Conservation (phyloP, 1,140 invertebrate species). For the Agrilus planipennis region DNA sequence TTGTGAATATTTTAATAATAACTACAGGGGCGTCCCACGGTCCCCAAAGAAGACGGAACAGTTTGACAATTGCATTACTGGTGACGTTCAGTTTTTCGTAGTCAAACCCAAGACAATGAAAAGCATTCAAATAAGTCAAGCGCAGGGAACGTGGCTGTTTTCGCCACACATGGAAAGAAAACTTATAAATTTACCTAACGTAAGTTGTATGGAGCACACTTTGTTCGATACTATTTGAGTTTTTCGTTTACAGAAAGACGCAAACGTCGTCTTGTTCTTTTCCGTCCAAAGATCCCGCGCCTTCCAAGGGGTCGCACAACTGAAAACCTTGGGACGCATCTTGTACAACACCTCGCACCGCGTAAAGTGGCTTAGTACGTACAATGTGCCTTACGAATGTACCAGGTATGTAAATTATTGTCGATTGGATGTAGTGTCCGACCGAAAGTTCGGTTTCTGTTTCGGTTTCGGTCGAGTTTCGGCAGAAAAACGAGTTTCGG, state of each 20-base stretch:
- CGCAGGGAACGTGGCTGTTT: constrained; percentile 35
- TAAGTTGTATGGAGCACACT: constrained; percentile 11
- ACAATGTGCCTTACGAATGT: constrained; percentile 12
- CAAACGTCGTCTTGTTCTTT: constrained; percentile 17
- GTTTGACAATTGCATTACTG: constrained; percentile 2
- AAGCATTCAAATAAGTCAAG: constrained; percentile 25
- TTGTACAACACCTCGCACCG: constrained; percentile 8
- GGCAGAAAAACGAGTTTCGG: no score
- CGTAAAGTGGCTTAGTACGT: constrained; percentile 17
- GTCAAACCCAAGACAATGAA: constrained; percentile 5
- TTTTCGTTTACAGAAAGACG: constrained; percentile 15
- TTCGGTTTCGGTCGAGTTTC: no score
- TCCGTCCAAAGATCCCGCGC: constrained; percentile 12
- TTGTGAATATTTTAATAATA: no score
- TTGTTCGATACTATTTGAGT: neutral
- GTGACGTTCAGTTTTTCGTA: constrained; percentile 12
- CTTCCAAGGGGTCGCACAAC: constrained; percentile 21
- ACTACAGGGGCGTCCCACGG: no score
- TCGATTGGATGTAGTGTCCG: no score
- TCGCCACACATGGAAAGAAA: constrained; percentile 36
- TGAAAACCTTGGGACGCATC: constrained; percentile 10
- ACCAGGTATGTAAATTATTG: constrained; percentile 14
- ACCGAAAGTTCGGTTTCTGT: no score
- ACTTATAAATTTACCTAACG: constrained; percentile 34
- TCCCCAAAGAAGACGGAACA: neutral